Conservation (phyloP, 2,888 invertebrate genomes). For the Microplitis deprimator region DNA sequence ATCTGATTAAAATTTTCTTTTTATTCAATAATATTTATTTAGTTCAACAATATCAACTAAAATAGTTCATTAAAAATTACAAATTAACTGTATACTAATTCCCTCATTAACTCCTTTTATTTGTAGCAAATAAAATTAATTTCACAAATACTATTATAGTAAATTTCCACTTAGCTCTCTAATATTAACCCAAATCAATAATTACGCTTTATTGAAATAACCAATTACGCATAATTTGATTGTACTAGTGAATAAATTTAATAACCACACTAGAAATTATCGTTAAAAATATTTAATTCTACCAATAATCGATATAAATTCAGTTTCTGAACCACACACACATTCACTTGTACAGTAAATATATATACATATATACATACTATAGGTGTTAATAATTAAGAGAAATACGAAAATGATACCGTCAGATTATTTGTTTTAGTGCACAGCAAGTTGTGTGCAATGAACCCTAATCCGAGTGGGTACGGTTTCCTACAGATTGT, state of each 20-base stretch:
- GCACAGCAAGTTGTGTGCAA: background rate
- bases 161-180: background rate
- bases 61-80: too few relatives aligned
- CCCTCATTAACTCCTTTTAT: background rate
- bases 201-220: background rate
- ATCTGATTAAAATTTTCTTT: too few relatives aligned
- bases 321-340: background rate
- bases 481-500: conserved; percentile 1
- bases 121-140: background rate
- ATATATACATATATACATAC: too few relatives aligned
- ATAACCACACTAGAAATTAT: background rate
- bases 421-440: background rate
- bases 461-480: conserved; percentile 6
- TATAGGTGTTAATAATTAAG: background rate
- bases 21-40: too few relatives aligned
- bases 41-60: too few relatives aligned
- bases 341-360: background rate
- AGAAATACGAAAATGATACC: conserved; percentile 4
- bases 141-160: background rate
- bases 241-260: background rate
- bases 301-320: background rate
- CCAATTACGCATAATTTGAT: background rate
- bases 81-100: background rate
- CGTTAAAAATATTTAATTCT: background rate
- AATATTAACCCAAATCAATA: background rate